Conservation (phyloP, 2,888 invertebrate species). For the Piscicola geometra region DNA sequence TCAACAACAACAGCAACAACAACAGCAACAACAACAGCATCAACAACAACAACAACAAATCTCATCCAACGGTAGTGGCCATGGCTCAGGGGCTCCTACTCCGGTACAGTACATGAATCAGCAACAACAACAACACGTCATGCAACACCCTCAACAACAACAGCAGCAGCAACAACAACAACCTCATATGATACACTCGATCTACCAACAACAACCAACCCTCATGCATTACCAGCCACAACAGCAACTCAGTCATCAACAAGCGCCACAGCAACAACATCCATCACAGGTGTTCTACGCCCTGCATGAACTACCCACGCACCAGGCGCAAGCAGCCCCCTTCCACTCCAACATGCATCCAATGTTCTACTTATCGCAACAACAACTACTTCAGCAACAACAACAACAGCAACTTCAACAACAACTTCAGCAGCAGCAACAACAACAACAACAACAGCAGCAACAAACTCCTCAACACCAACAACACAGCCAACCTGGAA, state of each 20-base stretch:
- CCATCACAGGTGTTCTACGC: slow-evolving; percentile 6
- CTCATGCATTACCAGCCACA: too few relatives aligned
- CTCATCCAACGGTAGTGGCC: slow-evolving; percentile 7
- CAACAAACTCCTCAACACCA: slow-evolving; percentile 11
- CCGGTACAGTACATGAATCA: slow-evolving; percentile 22
- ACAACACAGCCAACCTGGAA: background rate
- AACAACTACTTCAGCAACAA: background rate
- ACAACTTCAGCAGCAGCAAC: background rate
- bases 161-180: slow-evolving; percentile 22
- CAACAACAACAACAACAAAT: slow-evolving; percentile 20
- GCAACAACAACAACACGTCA: background rate
- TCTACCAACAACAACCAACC: too few relatives aligned
- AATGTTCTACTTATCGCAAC: background rate
- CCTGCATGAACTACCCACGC: background rate
- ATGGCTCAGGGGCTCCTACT: slow-evolving; percentile 31
- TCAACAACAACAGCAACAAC: slow-evolving; percentile 23
- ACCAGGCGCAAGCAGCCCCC: background rate
- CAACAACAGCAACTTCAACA: background rate
- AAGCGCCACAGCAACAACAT: slow-evolving; percentile 26
- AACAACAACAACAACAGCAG: background rate
- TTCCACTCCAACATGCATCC: background rate
- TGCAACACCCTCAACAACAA: slow-evolving; percentile 20
- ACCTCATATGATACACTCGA: background rate
- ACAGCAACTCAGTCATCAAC: background rate
- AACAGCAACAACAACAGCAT: background rate